These are phyloP conservation scores for Pipistrellus pipistrellus DNA, from an alignment of 2,797 vertebrate genomes.

Conservation along the genomic window DNA sequence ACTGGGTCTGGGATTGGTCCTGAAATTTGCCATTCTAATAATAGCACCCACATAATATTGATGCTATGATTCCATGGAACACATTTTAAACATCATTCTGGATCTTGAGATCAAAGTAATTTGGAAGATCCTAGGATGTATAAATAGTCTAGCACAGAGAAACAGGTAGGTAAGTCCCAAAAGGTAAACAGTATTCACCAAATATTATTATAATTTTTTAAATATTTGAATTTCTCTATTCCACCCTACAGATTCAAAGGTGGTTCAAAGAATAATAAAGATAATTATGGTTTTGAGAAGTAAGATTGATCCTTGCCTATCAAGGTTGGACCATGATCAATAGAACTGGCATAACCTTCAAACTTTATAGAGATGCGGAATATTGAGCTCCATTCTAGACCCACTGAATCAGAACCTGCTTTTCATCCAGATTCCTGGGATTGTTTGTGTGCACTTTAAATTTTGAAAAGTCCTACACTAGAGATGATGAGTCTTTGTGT, in stretches of 20 bases:
- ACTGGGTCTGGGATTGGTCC: neutral
- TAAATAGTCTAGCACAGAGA: neutral
- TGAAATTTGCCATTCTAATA: conserved; percentile 20
- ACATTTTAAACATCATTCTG: neutral
- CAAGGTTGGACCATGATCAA: neutral
- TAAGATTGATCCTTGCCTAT: neutral
- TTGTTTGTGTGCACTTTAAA: neutral
- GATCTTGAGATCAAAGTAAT: neutral
- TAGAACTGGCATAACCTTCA: neutral
- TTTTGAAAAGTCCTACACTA: neutral
- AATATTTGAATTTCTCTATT: neutral
- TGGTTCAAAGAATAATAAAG: conserved; percentile 5
- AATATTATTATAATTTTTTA: neutral
- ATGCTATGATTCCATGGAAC: neutral
- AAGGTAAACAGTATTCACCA: neutral
- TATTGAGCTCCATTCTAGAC: neutral
- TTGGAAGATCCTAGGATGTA: neutral
- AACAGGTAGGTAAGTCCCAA: neutral
- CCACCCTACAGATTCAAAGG: neutral
- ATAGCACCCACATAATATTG: neutral
- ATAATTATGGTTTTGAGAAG: conserved; percentile 25
- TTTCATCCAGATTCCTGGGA: neutral
- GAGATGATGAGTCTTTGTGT: neutral
- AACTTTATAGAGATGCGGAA: conserved; percentile 27
- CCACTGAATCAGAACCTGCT: neutral